Conservation (phyloP, 1,140 invertebrate species). For the Nasonia giraulti region DNA sequence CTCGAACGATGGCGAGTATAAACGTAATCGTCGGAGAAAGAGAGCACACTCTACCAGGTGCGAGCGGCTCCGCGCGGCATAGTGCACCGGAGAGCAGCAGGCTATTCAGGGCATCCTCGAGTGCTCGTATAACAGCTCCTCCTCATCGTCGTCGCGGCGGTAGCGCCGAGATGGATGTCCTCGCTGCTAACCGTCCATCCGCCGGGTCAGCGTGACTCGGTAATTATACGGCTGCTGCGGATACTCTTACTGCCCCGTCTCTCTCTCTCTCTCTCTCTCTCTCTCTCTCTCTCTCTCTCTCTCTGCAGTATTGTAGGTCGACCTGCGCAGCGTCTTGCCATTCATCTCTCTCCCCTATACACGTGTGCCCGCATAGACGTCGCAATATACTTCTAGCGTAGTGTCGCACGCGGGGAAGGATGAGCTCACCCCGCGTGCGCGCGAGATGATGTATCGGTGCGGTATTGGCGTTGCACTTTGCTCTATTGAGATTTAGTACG, state of each 20-base stretch:
- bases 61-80: neutral
- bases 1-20: too few relatives aligned
- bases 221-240: conserved; percentile 35
- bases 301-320: neutral
- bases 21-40: too few relatives aligned
- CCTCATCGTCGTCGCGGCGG: neutral
- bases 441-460: too few relatives aligned
- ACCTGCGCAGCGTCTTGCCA: neutral
- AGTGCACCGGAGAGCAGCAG: neutral
- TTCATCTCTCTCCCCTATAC: neutral
- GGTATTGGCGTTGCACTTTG: neutral
- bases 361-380: neutral
- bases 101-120: too few relatives aligned
- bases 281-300: too few relatives aligned
- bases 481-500: neutral
- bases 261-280: too few relatives aligned
- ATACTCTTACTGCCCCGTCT: conserved; percentile 10
- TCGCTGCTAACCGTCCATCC: neutral
- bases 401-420: too few relatives aligned
- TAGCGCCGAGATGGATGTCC: neutral
- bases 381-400: neutral
- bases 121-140: too few relatives aligned
- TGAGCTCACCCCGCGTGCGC: too few relatives aligned
- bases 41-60: too few relatives aligned
- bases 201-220: conserved; percentile 9